A percentile compares a stretch with the other conserved stretches of the same genome.
Evolutionary conservation across 2,888 invertebrate genomes (phyloP).

Genomic region (Phaonia tiefii): DNA sequence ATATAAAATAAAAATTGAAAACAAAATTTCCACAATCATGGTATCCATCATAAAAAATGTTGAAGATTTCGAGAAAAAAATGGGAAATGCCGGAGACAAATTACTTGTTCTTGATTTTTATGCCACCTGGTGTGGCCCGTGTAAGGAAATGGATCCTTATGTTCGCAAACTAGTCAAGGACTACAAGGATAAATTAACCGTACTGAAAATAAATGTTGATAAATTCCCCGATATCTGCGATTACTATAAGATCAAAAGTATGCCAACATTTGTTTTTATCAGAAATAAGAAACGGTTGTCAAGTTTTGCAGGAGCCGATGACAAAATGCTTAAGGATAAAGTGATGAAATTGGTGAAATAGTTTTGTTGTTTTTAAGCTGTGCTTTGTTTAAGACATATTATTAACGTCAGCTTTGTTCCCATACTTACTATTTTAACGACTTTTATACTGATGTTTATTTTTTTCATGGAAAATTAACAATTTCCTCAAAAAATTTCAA

Average conservation of each 20-base stretch:
- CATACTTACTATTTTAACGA: no score
- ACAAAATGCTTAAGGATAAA: constrained; percentile 68
- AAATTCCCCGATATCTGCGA: constrained; percentile 63
- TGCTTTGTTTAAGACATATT: no score
- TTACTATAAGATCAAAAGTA: constrained; percentile 65
- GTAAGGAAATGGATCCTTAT: constrained; percentile 66
- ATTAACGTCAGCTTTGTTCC: no score
- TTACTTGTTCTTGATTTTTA: constrained; percentile 94
- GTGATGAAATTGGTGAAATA: constrained; percentile 70
- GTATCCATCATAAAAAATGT: constrained; percentile 77
- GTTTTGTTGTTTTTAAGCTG: no score
- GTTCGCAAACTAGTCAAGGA: constrained; percentile 53
- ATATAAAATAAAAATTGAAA: no score
- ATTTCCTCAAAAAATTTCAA: no score
- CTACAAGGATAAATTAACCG: constrained; percentile 60
- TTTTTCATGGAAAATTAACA: no score
- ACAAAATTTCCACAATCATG: constrained; percentile 22
- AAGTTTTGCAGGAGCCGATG: constrained; percentile 72
- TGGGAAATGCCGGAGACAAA: constrained; percentile 87
- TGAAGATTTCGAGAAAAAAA: constrained; percentile 85
- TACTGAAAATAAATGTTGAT: constrained; percentile 69
- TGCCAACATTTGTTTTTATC: constrained; percentile 74
- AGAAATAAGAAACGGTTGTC: constrained; percentile 68
- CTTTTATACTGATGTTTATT: no score
- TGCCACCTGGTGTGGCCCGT: constrained; percentile 78